phyloP scores from a whole-genome alignment of 2,797 vertebrate genomes.

The Uromys caudimaculatus region DNA sequence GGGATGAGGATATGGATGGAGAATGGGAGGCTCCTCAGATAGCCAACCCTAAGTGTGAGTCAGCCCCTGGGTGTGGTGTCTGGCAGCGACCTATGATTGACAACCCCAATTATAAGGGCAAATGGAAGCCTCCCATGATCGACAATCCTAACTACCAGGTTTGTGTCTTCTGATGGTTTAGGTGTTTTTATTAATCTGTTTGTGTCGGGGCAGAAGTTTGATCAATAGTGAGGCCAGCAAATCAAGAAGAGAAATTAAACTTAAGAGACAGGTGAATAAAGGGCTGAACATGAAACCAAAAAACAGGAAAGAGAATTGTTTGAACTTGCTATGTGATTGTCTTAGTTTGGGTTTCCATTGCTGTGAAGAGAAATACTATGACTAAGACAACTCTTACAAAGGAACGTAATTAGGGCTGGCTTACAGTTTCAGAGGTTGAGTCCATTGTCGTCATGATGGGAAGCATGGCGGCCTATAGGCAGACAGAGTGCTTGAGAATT shows the following conservation, averaged over 20 bases:
- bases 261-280: neutral
- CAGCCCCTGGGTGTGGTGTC: constrained; percentile 94
- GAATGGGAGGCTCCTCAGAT: constrained; percentile 99
- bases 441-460: neutral
- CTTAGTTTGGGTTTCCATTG: neutral
- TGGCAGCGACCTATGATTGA: constrained; percentile 96
- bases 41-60: constrained; percentile 95
- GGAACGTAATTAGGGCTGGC: neutral
- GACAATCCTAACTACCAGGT: constrained; percentile 99
- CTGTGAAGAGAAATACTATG: neutral
- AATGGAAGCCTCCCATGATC: constrained; percentile 98
- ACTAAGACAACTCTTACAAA: neutral
- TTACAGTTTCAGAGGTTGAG: neutral
- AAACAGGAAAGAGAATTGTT: neutral
- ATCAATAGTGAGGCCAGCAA: neutral
- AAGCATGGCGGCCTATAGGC: neutral
- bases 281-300: constrained; percentile 12
- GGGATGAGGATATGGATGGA: constrained; percentile 99
- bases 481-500: neutral
- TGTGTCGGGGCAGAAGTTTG: constrained; percentile 21
- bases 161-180: constrained; percentile 53
- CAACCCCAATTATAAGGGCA: constrained; percentile 98
- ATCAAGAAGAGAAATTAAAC: constrained; percentile 27
- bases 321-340: neutral
- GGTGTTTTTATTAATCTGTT: constrained; percentile 30